Percentiles rank a stretch among this genome's conserved stretches.
Evolutionary conservation across 1,140 invertebrate species (phyloP).

Genomic region (Lineus longissimus): DNA sequence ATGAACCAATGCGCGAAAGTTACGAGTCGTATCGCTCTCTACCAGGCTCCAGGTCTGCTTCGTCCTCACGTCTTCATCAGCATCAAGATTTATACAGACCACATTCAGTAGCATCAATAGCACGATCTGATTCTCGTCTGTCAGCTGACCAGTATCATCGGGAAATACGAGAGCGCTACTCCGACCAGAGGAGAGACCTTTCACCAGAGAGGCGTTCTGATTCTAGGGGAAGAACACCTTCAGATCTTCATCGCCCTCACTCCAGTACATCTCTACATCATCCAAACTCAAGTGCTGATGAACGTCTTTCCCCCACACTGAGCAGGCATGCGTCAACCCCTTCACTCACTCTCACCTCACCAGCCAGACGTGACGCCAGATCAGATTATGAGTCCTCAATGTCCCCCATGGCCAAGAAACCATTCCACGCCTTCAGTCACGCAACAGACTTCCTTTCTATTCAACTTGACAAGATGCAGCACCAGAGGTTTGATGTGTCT

Average conservation of each 20-base stretch:
- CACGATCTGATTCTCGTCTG: not conserved
- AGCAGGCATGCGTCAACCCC: not conserved
- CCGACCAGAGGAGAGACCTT: not conserved
- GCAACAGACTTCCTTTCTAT: slow-evolving; percentile 36
- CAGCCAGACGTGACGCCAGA: not conserved
- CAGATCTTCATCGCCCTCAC: not conserved
- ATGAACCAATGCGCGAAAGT: slow-evolving; percentile 17
- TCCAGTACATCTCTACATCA: too few species aligned
- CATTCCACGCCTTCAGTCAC: slow-evolving; percentile 31
- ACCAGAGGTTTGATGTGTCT: slow-evolving; percentile 32
- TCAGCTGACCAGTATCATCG: slow-evolving; percentile 5
- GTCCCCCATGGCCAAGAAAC: slow-evolving; percentile 6
- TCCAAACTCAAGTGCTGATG: not conserved
- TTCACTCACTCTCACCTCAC: not conserved
- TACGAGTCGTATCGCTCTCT: slow-evolving; percentile 35
- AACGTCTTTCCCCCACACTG: not conserved
- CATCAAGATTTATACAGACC: slow-evolving; percentile 11
- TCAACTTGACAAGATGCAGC: slow-evolving; percentile 35
- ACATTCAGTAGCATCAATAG: not conserved
- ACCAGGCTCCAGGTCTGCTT: not conserved
- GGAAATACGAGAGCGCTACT: slow-evolving; percentile 14
- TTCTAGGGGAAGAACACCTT: slow-evolving; percentile 12
- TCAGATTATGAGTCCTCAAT: not conserved
- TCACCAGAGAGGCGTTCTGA: slow-evolving; percentile 8
- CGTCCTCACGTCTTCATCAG: not conserved